Base-by-base conservation (phyloP, 2,797 vertebrate species). In the Garrulus glandarius region DNA sequence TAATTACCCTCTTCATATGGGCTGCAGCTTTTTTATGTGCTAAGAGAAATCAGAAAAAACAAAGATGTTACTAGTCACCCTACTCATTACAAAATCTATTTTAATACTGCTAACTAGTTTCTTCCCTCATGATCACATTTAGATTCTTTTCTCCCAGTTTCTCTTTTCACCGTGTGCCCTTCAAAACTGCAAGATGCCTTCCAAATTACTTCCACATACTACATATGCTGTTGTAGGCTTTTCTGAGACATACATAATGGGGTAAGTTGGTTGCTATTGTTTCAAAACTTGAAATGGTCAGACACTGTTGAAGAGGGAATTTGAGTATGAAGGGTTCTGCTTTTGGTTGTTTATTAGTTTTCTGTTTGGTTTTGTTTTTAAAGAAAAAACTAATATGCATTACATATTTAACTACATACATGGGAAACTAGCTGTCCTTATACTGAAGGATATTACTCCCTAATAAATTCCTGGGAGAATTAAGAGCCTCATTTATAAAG, bases 41-140 rank as follows among this genome's bases (percentile, higher is more conserved):
- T 96, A 96, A 90, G 95, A 96, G 87, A 96, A 95, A 96, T 92
- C 49, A 94, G 80, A 92, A 90, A 87, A 92, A 95, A 87, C 36
- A 84, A 94, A 86, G 18, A 93, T 11, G 85, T 93, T 94, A 96
- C 89, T 43, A 43, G 44, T 50, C 67, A 76, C 60, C 36, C 57
- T 64, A 49, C 52, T 82, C 49, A 59, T 70, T 69, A 53, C 29
- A 68, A 93, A 64, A 56, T 74, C 71, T 56, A 52, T 75, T 91
- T 88, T 49, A 76, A 76, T 53, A 61, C 49, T n/a, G 72, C 69
- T 76, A 93, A 93, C 53, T 81, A 79, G 47, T 49, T 94, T 90
- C 82, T 83, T 93, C 68, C 53, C 71, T 92, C 59, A 21, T n/a
- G 39, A 89, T 44, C 60, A 52, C 83, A 93, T 63, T 72, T 26